Evolutionary conservation across 2,113 vertebrate genomes (phyloP), one percentile per base, ranked within the genome.

Genomic region (Machaerirhynchus nigripectus): DNA sequence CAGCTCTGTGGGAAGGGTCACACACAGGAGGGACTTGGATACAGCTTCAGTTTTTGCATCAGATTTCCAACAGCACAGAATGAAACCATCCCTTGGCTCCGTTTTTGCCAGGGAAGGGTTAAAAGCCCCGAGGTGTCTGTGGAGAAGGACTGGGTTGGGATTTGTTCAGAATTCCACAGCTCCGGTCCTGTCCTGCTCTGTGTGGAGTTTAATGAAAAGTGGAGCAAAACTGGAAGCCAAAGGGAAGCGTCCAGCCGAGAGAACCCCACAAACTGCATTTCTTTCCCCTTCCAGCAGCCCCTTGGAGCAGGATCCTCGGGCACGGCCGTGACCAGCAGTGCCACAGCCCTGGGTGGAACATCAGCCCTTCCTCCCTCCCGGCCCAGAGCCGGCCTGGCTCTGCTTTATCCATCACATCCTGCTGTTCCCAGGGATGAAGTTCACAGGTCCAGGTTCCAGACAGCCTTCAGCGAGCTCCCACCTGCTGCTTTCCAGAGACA

Each of bases 381-480:
- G 76, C 60, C 77, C 61, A 26, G 42, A 49, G 70, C 61, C 16
- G 52, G 13, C 63, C 63, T 2, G 5, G 4, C 53, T 68, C 84
- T 61, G 84, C 63, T 42, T 8, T 7, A 15, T 31, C 71, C 87
- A 27, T 10, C 79, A 28, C 61, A 15, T 6, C n/a, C 55, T 53
- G 0, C 21, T 19, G 47, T 0, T 33, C 30, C 60, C 69, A n/a
- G 77, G 77, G 77, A 4, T 13, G 69, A 1, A 6, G 10, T 4
- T 77, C 37, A 35, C 63, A 60, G 96, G 11, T 40, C 13, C n/a
- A 22, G 13, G 61, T 49, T 35, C 55, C 80, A 82, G 89, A 5
- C 42, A 65, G 60, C 71, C n/a, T 68, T 91, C 91, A 83, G 96
- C 26, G 47, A 97, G 95, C 93, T 97, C 81, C 91, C 88, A 27